Base-by-base conservation (phyloP, 2,113 vertebrate genomes). In the Dolichallabes microphthalmus region DNA sequence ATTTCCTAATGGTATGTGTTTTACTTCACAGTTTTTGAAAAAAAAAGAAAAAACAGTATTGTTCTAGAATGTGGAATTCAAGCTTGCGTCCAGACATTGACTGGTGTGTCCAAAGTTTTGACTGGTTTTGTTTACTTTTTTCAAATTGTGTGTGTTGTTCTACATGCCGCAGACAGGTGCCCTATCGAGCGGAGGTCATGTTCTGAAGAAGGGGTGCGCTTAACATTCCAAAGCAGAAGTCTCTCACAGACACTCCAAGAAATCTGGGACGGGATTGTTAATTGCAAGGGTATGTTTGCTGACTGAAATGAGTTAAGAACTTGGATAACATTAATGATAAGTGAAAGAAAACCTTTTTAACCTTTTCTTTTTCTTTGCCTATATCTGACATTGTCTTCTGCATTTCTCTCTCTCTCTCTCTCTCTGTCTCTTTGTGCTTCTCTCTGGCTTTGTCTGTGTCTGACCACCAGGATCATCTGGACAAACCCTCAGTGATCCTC, bases 401-500 rank as follows among this genome's bases (percentile, higher is more conserved):
- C 45, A 45, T 45, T 45, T 45, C 10, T 74, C 5, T 14, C 4
- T 73, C 39, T 61, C 77, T 32, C 71, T 50, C 11, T 45, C 22
- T 17, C 10, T 80, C 14, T 81, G 0, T 84, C 30, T 58, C 35
- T 58, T 14, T 32, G 25, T 81, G 53, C 39, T 17, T 53, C 5
- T 45, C 50, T 61, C n/a, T 45, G 0, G 15, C 19, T 66, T 35
- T 87, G 27, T 82, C 14, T 84, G 20, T 66, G 0, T 39, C n/a
- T 81, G 45, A 68, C 25, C n/a, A 5, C 76, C 20, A 89, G 88
- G 88, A 82, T 80, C 88, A 76, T 89, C 88, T 80, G 88, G 88
- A 52, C 88, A 89, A 86, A 87, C 68, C 22, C 86, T 89, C 12
- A 82, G 88, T 20, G 85, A 86, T 50, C 90, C 90, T 68, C 85